These are phyloP conservation scores for rabbit (Oryctolagus cuniculus) DNA, from an alignment of 2,113 vertebrate species.

Conservation along the genomic window DNA sequence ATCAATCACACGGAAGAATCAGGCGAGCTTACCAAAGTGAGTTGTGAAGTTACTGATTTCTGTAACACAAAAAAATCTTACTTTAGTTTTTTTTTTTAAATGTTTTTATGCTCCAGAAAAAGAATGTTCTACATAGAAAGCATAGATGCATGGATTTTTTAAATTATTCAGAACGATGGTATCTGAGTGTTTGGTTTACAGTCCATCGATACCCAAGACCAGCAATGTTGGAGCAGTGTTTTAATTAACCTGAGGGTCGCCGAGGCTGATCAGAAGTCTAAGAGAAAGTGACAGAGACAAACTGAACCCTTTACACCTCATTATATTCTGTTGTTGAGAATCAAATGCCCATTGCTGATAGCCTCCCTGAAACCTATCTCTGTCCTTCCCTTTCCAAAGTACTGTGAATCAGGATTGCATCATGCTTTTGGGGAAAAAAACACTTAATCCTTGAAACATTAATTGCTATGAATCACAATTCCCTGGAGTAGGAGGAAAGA, in stretches of 20 bases:
- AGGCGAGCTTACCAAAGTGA: neutral
- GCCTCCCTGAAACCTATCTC: neutral
- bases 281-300: conserved; percentile 56
- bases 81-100: conserved; percentile 2
- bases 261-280: neutral
- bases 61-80: neutral
- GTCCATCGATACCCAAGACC: neutral
- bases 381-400: neutral
- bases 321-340: neutral
- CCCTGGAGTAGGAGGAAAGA: neutral
- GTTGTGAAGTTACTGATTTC: neutral
- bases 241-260: conserved; percentile 51
- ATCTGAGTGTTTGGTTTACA: neutral
- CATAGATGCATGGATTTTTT: neutral
- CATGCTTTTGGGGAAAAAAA: neutral
- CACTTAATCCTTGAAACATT: neutral
- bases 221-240: neutral
- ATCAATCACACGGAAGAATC: neutral
- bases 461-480: neutral
- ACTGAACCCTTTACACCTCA: neutral
- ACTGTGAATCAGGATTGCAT: neutral
- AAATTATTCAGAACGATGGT: neutral
- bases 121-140: neutral
- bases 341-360: neutral
- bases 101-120: neutral